These are phyloP conservation scores for Dryoscopus gambensis DNA, from an alignment of 2,113 vertebrate genomes.

Conservation along the genomic window DNA sequence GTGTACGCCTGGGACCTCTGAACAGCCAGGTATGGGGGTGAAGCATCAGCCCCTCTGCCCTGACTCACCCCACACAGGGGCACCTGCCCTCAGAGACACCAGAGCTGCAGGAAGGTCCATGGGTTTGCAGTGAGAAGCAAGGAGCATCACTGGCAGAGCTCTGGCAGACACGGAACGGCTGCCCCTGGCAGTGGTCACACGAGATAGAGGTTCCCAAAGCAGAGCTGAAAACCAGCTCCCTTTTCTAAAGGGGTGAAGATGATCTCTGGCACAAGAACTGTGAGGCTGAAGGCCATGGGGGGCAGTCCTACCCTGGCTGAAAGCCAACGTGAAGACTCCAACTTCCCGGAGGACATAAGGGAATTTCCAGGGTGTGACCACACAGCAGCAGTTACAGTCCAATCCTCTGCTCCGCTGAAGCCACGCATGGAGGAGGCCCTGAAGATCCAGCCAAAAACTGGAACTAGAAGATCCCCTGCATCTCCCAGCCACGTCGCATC, in stretches of 20 bases:
- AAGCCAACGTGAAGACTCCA: rapidly evolving
- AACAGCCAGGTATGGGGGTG: too few relatives aligned
- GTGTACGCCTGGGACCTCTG: rapidly evolving
- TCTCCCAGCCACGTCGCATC: neutral
- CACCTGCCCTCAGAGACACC: rapidly evolving
- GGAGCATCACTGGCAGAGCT: rapidly evolving
- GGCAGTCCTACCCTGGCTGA: neutral
- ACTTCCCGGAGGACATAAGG: rapidly evolving
- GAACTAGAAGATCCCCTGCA: neutral
- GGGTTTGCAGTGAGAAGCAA: neutral
- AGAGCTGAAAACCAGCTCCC: neutral
- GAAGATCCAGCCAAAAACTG: neutral
- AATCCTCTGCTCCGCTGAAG: neutral
- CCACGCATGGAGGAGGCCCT: neutral
- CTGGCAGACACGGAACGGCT: neutral
- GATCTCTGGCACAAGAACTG: neutral
- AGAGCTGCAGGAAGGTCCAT: neutral
- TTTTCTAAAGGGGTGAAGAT: neutral
- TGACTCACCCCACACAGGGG: rapidly evolving
- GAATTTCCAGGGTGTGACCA: neutral
- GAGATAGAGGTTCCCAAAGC: rapidly evolving
- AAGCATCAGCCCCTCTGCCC: neutral
- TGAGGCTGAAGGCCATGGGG: rapidly evolving
- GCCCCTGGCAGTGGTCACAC: rapidly evolving
- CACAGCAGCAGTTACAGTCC: neutral